Conservation (phyloP, 2,113 vertebrate genomes). For the Oceanodroma tethys region DNA sequence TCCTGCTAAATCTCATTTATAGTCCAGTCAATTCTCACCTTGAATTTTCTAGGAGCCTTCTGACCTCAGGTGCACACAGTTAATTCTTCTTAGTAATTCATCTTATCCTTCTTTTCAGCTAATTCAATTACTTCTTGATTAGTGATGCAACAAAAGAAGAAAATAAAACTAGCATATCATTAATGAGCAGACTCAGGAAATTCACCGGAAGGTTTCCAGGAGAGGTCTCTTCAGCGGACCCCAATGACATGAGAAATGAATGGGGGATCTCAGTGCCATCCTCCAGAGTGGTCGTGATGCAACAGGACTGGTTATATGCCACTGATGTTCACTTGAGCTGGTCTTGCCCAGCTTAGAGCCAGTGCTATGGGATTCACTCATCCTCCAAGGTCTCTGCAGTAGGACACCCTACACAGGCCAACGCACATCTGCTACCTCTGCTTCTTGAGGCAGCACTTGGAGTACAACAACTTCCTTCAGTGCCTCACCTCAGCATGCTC, state of each 20-base stretch:
- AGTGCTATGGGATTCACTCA: not conserved
- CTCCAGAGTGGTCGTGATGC: not conserved
- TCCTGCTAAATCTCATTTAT: not conserved
- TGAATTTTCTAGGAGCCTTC: not conserved
- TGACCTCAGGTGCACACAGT: not conserved
- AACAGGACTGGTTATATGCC: rapidly evolving
- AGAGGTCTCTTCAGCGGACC: not conserved
- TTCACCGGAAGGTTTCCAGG: not conserved
- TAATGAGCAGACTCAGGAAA: not conserved
- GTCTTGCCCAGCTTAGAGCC: not conserved
- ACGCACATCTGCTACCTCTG: not conserved
- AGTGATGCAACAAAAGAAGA: not conserved
- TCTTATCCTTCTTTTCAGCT: constrained; percentile 6
- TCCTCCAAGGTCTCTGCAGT: not conserved
- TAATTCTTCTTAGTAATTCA: not conserved
- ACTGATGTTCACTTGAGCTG: not conserved
- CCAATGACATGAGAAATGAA: not conserved
- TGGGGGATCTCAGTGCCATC: not conserved
- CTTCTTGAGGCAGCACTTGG: not conserved
- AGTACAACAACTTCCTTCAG: not conserved
- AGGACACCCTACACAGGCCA: not conserved
- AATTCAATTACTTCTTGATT: constrained; percentile 44
- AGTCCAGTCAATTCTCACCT: not conserved
- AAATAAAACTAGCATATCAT: not conserved
- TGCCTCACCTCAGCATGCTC: not conserved